Conservation (phyloP, 2,113 vertebrate genomes). For the Mormyrus lacerda region DNA sequence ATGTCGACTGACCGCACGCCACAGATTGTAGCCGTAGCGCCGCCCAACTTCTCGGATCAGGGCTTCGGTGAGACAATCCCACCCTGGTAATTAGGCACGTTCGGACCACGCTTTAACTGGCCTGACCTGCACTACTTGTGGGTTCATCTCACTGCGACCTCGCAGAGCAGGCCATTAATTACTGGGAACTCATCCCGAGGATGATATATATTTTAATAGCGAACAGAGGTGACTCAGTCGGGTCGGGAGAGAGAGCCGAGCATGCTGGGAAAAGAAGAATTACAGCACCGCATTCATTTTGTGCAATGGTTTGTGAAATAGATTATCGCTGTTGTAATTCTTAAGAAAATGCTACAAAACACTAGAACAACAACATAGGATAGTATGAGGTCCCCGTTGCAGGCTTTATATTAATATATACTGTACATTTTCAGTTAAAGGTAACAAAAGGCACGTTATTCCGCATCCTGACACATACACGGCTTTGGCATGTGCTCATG, state of each 20-base stretch:
- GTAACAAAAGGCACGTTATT: background rate
- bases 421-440: background rate
- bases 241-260: conserved; percentile 46
- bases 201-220: conserved; percentile 30
- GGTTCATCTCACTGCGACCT: conserved; percentile 28
- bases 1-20: conserved; percentile 30
- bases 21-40: conserved; percentile 27
- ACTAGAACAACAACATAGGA: background rate
- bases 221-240: conserved; percentile 45
- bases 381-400: background rate
- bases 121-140: conserved; percentile 28
- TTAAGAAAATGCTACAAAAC: background rate
- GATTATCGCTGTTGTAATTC: background rate
- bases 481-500: background rate
- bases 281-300: background rate
- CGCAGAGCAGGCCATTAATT: conserved; percentile 29
- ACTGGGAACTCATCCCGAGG: conserved; percentile 26
- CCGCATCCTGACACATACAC: background rate
- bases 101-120: conserved; percentile 31
- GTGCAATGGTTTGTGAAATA: background rate
- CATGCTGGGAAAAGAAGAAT: conserved; percentile 32
- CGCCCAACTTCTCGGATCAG: conserved; percentile 29
- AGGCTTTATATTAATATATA: background rate
- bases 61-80: conserved; percentile 44
- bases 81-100: conserved; percentile 35